phyloP scores from a whole-genome alignment of 2,797 vertebrate genomes.

The Passerculus sandwichensis region DNA sequence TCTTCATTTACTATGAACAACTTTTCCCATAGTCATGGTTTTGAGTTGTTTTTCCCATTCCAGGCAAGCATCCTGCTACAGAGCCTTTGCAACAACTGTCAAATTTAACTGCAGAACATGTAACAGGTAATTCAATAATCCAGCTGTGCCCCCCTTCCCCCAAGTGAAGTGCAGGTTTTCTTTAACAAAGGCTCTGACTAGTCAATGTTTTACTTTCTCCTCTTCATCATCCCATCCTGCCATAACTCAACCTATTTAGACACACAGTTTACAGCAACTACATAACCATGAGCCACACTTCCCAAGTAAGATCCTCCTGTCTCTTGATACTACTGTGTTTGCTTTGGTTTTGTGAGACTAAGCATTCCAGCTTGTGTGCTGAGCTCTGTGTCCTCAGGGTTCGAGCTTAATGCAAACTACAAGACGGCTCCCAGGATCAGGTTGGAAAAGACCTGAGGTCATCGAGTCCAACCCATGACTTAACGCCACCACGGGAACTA shows the following conservation, averaged over 20 bases:
- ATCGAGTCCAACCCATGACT: rapidly evolving
- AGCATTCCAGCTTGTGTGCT: background rate
- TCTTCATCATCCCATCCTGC: background rate
- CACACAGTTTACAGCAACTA: background rate
- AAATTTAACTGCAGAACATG: background rate
- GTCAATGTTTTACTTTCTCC: background rate
- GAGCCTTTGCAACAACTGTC: background rate
- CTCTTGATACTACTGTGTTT: rapidly evolving
- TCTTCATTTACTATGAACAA: background rate
- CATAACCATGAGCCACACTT: background rate
- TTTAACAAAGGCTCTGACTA: background rate
- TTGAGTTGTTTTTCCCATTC: background rate
- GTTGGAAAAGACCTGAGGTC: background rate
- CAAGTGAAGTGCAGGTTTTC: background rate
- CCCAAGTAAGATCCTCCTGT: background rate
- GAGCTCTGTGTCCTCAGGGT: background rate
- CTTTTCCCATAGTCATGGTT: background rate
- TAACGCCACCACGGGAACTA: rapidly evolving
- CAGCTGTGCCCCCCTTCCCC: rapidly evolving
- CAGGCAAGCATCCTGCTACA: background rate
- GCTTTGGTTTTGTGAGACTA: background rate
- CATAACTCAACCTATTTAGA: background rate
- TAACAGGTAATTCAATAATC: background rate
- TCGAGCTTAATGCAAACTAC: background rate
- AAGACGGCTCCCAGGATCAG: background rate